Percentiles rank a stretch among this genome's conserved stretches.
These are phyloP conservation scores for Tapirus indicus DNA, from an alignment of 2,797 vertebrate genomes.

Conservation along the genomic window DNA sequence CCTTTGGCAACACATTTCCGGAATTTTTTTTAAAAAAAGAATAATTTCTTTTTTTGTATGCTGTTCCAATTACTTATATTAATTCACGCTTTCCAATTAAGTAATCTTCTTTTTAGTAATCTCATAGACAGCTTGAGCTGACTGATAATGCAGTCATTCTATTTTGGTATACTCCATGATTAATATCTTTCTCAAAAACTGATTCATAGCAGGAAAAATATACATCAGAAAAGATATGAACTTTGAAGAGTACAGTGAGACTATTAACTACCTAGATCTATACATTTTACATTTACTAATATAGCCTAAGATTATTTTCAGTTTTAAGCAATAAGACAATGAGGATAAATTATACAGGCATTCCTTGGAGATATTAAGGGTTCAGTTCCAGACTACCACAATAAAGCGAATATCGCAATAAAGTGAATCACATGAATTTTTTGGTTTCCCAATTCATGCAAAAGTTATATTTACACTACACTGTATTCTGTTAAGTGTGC, in stretches of 20 bases:
- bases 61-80: not conserved
- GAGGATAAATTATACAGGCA: not conserved
- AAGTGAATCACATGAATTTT: too few relatives aligned
- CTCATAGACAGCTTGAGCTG: not conserved
- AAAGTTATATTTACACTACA: too few relatives aligned
- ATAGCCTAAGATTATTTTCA: not conserved
- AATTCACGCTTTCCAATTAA: not conserved
- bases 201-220: not conserved
- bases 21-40: not conserved
- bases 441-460: too few relatives aligned
- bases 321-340: not conserved
- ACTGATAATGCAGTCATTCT: not conserved
- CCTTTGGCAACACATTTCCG: not conserved
- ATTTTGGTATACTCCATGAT: not conserved
- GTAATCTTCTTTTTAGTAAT: not conserved
- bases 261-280: not conserved
- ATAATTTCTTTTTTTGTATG: not conserved
- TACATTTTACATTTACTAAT: not conserved
- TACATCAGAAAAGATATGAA: not conserved
- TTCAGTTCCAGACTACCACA: too few relatives aligned
- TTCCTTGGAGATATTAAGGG: too few relatives aligned
- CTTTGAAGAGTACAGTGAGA: not conserved
- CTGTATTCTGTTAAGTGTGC: too few relatives aligned
- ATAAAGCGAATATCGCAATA: too few relatives aligned
- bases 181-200: not conserved